These are phyloP conservation scores for Phocides pigmalion DNA, from an alignment of 1,140 invertebrate species.

Conservation along the genomic window DNA sequence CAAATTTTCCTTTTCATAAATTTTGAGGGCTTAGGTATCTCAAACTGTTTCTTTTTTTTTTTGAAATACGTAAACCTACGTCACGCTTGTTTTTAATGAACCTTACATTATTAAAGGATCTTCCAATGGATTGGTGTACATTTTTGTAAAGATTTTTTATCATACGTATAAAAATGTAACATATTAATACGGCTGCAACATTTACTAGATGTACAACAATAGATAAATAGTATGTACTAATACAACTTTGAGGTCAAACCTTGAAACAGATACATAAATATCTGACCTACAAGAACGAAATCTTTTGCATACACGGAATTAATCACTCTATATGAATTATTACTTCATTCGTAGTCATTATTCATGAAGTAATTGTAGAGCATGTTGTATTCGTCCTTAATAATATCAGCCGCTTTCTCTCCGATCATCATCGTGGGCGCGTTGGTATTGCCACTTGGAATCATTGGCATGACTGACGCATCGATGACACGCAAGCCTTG, in stretches of 20 bases:
- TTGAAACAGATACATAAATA: too few relatives aligned
- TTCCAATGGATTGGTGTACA: conserved; percentile 84
- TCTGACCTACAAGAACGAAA: too few relatives aligned
- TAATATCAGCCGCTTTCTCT: conserved; percentile 85
- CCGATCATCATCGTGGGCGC: conserved; percentile 86
- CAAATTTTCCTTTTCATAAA: too few relatives aligned
- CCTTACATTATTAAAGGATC: conserved; percentile 87
- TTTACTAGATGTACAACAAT: too few relatives aligned
- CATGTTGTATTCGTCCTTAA: conserved; percentile 82
- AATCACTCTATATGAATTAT: background rate
- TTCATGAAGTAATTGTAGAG: conserved; percentile 11
- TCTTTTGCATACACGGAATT: too few relatives aligned
- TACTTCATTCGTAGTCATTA: conserved; percentile 9
- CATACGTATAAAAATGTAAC: conserved; percentile 85
- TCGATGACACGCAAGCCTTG: conserved; percentile 88
- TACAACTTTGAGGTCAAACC: too few relatives aligned
- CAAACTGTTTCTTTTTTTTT: too few relatives aligned
- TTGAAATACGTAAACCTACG: conserved; percentile 56
- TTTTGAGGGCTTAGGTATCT: too few relatives aligned
- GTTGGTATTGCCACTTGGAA: conserved; percentile 85
- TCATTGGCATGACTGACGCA: conserved; percentile 89
- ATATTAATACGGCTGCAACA: too few relatives aligned
- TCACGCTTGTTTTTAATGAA: conserved; percentile 84
- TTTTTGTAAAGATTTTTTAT: conserved; percentile 83
- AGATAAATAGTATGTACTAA: too few relatives aligned